phyloP scores from a whole-genome alignment of 2,888 invertebrate genomes.

The Oligia fasciuncula region DNA sequence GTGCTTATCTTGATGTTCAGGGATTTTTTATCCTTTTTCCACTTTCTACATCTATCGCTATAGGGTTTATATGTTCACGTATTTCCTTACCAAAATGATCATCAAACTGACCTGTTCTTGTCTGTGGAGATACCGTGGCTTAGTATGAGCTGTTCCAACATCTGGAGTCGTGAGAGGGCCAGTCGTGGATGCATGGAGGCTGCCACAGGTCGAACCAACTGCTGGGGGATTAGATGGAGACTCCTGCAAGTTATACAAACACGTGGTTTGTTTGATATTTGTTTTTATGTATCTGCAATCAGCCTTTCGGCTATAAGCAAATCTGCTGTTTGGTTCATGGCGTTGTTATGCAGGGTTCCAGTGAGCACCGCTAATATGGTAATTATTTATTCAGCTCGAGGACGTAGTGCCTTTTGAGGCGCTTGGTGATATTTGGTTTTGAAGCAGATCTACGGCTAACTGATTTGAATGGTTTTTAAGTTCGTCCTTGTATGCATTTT shows the following conservation, averaged over 20 bases:
- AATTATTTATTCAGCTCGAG: too few relatives aligned
- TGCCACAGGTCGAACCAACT: slow-evolving; percentile 95
- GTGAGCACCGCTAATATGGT: too few relatives aligned
- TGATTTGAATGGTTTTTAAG: too few relatives aligned
- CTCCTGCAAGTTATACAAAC: slow-evolving; percentile 85
- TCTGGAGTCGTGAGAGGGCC: slow-evolving; percentile 95
- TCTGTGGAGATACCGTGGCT: slow-evolving; percentile 96
- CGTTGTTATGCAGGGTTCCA: not conserved
- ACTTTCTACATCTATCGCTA: too few relatives aligned
- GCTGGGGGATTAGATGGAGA: slow-evolving; percentile 95
- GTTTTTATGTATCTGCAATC: not conserved
- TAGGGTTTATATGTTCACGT: not conserved
- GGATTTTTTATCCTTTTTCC: not conserved
- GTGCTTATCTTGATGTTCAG: not conserved
- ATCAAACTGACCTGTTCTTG: slow-evolving; percentile 92
- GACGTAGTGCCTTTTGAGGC: too few relatives aligned
- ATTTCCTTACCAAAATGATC: not conserved
- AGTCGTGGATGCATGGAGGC: slow-evolving; percentile 96
- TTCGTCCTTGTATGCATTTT: too few relatives aligned
- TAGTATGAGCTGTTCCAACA: slow-evolving; percentile 96
- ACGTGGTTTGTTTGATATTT: not conserved
- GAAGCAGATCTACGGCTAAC: too few relatives aligned
- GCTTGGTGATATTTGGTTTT: too few relatives aligned
- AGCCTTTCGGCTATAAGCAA: not conserved
- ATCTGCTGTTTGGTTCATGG: too few relatives aligned